phyloP scores from a whole-genome alignment of 2,888 invertebrate species.

The Odiellus spinosus region DNA sequence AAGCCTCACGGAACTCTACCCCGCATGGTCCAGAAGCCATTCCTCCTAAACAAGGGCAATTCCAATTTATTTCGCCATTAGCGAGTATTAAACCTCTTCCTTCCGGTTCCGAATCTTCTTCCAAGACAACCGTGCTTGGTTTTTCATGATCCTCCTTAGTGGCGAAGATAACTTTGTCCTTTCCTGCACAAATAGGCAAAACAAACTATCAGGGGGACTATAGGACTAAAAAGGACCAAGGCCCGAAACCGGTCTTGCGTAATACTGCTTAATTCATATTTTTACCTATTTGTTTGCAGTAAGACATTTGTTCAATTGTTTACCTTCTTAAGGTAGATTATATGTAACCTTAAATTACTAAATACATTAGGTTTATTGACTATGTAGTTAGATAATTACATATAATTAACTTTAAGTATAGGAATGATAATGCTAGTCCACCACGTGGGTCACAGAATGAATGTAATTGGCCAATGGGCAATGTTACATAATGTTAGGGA shows the following conservation, averaged over 20 bases:
- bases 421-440: no score
- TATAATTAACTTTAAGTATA: no score
- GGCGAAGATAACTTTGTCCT: constrained; percentile 69
- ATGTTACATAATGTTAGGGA: no score
- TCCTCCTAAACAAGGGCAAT: constrained; percentile 90
- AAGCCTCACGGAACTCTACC: constrained; percentile 77
- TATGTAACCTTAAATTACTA: neutral
- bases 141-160: constrained; percentile 54
- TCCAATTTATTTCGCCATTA: constrained; percentile 88
- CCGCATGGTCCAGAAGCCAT: constrained; percentile 96
- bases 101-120: constrained; percentile 2
- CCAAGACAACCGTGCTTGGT: constrained; percentile 45
- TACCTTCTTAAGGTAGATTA: neutral
- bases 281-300: neutral
- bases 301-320: neutral
- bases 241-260: neutral
- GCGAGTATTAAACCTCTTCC: constrained; percentile 48
- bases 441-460: no score
- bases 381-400: no score
- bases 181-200: constrained; percentile 34
- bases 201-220: neutral
- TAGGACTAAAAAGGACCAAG: neutral
- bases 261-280: no score
- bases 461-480: no score
- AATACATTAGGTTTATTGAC: neutral